Percentiles rank a stretch among this genome's conserved stretches.
phyloP scores from a whole-genome alignment of 2,888 invertebrate genomes.

The Polietes domitor region DNA sequence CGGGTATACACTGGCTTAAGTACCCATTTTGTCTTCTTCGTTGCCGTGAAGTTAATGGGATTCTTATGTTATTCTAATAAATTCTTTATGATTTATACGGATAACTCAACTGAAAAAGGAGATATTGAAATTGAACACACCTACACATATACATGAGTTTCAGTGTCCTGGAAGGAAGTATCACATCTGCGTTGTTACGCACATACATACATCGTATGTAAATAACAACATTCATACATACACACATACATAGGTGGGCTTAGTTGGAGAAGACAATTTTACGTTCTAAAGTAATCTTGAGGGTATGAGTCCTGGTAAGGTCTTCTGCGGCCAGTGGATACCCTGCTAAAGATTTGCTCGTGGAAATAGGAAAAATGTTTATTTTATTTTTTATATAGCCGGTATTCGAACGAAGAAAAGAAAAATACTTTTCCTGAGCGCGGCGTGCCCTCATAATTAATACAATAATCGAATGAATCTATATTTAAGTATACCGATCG shows the following conservation, averaged over 20 bases:
- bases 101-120: neutral
- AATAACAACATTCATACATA: neutral
- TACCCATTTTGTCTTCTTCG: neutral
- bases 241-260: neutral
- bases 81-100: constrained; percentile 50
- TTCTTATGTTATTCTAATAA: constrained; percentile 50
- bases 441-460: too few species aligned
- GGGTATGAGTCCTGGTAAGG: neutral
- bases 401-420: too few species aligned
- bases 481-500: too few species aligned
- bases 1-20: too few species aligned
- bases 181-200: neutral
- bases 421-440: too few species aligned
- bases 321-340: neutral
- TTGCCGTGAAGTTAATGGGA: constrained; percentile 23
- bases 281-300: neutral
- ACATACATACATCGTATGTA: neutral
- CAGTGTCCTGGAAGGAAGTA: neutral
- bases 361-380: too few species aligned
- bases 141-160: neutral
- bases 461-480: too few species aligned
- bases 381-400: too few species aligned
- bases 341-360: neutral
- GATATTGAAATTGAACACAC: constrained; percentile 11
- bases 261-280: neutral